Evolutionary conservation across 2,888 invertebrate genomes (phyloP), one percentile per base, ranked within the genome.

Genomic region (Caenorhabditis panamensis): DNA sequence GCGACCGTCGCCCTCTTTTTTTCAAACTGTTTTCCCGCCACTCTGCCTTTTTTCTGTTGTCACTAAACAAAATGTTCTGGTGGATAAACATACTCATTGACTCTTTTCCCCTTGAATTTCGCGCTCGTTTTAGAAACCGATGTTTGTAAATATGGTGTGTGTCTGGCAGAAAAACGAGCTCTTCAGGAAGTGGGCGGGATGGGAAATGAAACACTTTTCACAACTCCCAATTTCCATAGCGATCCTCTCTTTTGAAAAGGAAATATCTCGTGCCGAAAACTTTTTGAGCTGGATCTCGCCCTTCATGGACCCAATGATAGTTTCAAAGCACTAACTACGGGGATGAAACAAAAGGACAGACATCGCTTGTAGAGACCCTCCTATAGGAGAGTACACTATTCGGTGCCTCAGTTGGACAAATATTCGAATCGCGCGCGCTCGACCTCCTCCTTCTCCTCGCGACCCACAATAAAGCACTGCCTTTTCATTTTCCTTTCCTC

Each of bases 341-440:
- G 44, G 56, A 59, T 13, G 58, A 6, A 66, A 41, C 59, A 59
- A 66, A 66, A 41, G 41, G 41, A 41, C 41, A 41, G 8, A 64
- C 58, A 61, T 51, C 37, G 53, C 66, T 66, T 73, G 73, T 66
- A 36, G 58, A 66, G 66, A 53, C 75, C 47, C 61, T 53, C 66
- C 44, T 37, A 64, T 22, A 63, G 61, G 49, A 41, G 59, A 75
- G 75, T 75, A 67, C 66, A 75, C 75, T 75, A 66, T 73, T 66
- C 66, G 11, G 64, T 41, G 59, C 56, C 64, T 73, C 75, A 66
- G 66, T 75, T 75, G 53, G 66, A 51, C 75, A 75, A 75, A 75
- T 58, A 75, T 66, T 66, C 66, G 75, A 61, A 75, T 64, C 59
- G 73, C 47, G 63, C 61, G 58, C 64, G 58, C 58, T 58, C 66